Evolutionary conservation across 2,797 vertebrate species (phyloP).

Genomic region (Lithobates pipiens): DNA sequence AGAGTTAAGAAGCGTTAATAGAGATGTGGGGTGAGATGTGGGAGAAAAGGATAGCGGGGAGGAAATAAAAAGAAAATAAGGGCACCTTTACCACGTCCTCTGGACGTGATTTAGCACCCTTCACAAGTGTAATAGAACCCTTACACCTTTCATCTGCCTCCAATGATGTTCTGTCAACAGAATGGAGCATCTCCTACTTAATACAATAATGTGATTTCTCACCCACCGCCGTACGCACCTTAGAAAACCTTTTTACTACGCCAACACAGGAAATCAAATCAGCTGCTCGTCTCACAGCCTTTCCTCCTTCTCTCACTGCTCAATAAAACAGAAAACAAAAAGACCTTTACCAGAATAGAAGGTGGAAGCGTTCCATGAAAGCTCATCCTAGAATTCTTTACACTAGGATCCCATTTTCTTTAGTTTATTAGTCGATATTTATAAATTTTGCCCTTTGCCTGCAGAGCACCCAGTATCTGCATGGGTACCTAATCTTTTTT

Average conservation of each 20-base stretch:
- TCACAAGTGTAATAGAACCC: conserved; percentile 35
- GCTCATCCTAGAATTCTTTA: too few species aligned
- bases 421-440: too few species aligned
- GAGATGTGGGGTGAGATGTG: background rate
- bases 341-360: background rate
- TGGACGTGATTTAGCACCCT: conserved; percentile 37
- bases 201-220: conserved; percentile 11
- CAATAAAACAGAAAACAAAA: background rate
- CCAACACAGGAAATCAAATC: background rate
- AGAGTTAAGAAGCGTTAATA: background rate
- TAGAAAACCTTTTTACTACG: background rate
- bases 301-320: background rate
- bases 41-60: background rate
- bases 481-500: too few species aligned
- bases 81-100: conserved; percentile 22
- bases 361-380: background rate
- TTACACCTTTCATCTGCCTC: conserved; percentile 7
- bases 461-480: too few species aligned
- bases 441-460: too few species aligned
- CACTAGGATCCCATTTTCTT: too few species aligned
- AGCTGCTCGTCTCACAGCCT: background rate
- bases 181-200: conserved; percentile 8
- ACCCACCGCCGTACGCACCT: background rate
- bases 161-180: conserved; percentile 25
- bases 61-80: conserved; percentile 16